Evolutionary conservation across 2,113 vertebrate species (phyloP), one percentile per base, ranked within the genome.

Genomic region (Xyrauchen texanus): DNA sequence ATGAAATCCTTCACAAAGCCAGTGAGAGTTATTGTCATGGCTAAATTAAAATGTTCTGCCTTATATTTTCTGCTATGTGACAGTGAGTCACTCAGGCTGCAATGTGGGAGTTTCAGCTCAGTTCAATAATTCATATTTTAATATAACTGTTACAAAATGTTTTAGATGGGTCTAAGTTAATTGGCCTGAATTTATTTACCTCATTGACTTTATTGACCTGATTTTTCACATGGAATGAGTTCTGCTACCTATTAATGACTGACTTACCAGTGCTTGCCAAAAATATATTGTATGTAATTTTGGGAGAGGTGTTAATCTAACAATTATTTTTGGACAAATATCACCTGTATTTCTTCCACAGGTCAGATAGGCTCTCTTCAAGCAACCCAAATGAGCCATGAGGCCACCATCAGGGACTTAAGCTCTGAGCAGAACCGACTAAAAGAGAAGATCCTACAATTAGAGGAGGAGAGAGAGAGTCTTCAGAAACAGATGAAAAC

Each of bases 331-430:
- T 13, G 13, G 12, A 13, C n/a, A n/a, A 16, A 49, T 13, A n/a
- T 7, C 7, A 4, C 4, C 44, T 44, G 13, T 15, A 4, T 61
- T 57, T 16, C n/a, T 8, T 68, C 16, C 8, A 4, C 89, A 99
- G 97, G 97, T 93, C 97, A 98, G 86, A 98, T 99, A 55, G 97
- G 96, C 84, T 96, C 95, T 74, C 91, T 99, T 83, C 96, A 98
- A 90, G 97, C 97, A 85, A 96, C 96, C 73, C 96, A 98, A 79
- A 96, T 99, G 95, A 93, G 95, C 84, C 96, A 97, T 34, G 96
- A 99, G 88, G 95, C 96, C 72, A 95, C 96, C 77, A 96, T 99
- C 88, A 93, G 95, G 87, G 96, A 98, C 87, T 89, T 99, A 88
- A 95, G 98, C 89, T 94, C 93, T 47, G 96, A 99, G 91, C 97